Percentiles rank a stretch among this genome's conserved stretches.
Conservation (phyloP, 2,888 invertebrate genomes). For the Drosophila neotestacea region DNA sequence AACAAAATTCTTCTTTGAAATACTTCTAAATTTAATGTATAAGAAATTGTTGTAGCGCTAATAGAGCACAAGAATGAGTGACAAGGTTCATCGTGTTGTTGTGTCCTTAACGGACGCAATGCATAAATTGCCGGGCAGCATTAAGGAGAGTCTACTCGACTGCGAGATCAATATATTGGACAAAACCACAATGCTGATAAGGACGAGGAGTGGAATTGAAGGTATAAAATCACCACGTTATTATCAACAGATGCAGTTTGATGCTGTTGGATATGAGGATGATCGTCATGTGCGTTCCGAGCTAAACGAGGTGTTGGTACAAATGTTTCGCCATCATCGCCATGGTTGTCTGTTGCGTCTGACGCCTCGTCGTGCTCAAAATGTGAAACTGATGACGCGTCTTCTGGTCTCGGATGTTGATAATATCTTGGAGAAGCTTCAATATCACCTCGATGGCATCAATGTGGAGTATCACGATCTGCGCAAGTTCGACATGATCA, state of each 20-base stretch:
- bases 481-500: constrained; percentile 76
- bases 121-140: constrained; percentile 22
- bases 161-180: constrained; percentile 57
- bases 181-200: constrained; percentile 49
- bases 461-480: constrained; percentile 74
- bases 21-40: constrained; percentile 7
- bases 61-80: constrained; percentile 31
- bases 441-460: constrained; percentile 49
- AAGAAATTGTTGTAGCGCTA: constrained; percentile 2
- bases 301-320: constrained; percentile 46
- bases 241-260: constrained; percentile 66
- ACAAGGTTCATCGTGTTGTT: constrained; percentile 59
- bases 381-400: constrained; percentile 63
- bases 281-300: constrained; percentile 60
- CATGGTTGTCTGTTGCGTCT: constrained; percentile 66
- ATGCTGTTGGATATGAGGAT: constrained; percentile 70
- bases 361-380: constrained; percentile 49
- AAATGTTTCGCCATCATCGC: constrained; percentile 54
- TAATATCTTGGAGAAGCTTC: constrained; percentile 46
- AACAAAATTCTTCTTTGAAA: constrained; percentile 3
- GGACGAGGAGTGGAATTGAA: constrained; percentile 9
- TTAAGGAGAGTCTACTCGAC: constrained; percentile 25
- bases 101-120: constrained; percentile 57
- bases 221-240: constrained; percentile 11
- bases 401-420: constrained; percentile 70